These are phyloP conservation scores for Archilochus colubris DNA, from an alignment of 2,113 vertebrate species.

Conservation along the genomic window DNA sequence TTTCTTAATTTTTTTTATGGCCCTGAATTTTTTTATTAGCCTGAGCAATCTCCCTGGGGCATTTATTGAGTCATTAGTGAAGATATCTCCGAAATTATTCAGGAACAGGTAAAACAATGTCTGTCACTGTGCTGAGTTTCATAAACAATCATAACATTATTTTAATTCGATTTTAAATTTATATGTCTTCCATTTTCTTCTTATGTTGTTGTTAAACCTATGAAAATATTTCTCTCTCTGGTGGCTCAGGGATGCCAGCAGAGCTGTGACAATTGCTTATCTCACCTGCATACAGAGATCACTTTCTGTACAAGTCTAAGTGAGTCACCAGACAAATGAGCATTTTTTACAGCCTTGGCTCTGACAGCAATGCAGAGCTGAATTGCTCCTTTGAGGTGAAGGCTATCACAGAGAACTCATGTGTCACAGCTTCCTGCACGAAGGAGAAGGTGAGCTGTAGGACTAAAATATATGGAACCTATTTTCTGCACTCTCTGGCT, in stretches of 20 bases:
- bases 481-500: not conserved
- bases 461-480: not conserved
- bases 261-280: not conserved
- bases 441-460: not conserved
- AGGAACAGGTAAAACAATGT: not conserved
- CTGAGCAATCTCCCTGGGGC: not conserved
- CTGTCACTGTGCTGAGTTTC: not conserved
- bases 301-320: not conserved
- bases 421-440: not conserved
- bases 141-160: not conserved
- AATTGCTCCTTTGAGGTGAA: not conserved
- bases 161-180: not conserved
- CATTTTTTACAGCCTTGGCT: not conserved
- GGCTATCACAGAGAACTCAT: not conserved
- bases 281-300: not conserved
- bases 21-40: not conserved
- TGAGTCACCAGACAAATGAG: not conserved
- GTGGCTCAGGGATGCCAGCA: accelerated
- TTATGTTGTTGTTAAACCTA: not conserved
- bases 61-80: not conserved
- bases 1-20: not conserved
- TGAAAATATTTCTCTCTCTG: not conserved
- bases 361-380: not conserved
- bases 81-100: not conserved
- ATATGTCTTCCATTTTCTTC: not conserved